Conservation (phyloP, 2,113 vertebrate species). For the Donacobius atricapilla region DNA sequence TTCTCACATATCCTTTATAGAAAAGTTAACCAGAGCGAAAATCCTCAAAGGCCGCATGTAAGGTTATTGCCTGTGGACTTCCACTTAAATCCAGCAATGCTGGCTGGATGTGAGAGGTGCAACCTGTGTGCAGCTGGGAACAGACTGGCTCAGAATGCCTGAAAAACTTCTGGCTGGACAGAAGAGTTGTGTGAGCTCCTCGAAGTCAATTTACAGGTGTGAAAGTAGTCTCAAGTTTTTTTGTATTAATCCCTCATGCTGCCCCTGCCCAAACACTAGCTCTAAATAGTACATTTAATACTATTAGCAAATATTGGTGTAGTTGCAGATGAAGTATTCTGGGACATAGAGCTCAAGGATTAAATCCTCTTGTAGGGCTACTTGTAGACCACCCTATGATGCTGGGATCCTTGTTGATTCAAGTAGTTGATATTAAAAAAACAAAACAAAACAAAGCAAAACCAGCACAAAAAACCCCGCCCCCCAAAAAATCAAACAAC, state of each 20-base stretch:
- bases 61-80: background rate
- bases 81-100: background rate
- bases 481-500: background rate
- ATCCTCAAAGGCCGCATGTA: background rate
- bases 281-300: too few relatives aligned
- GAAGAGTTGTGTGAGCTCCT: background rate
- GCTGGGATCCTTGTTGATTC: background rate
- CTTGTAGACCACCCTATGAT: background rate
- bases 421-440: background rate
- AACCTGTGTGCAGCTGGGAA: background rate
- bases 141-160: background rate
- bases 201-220: background rate
- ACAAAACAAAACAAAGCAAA: too few relatives aligned
- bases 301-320: background rate
- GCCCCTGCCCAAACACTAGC: too few relatives aligned
- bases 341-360: background rate
- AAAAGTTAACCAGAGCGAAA: background rate
- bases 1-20: background rate
- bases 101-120: background rate
- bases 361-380: background rate
- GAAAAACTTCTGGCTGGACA: background rate
- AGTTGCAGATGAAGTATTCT: background rate
- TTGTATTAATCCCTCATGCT: background rate
- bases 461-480: background rate
- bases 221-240: background rate